Conservation (phyloP, 2,797 vertebrate species). For the Pipistrellus nathusii region DNA sequence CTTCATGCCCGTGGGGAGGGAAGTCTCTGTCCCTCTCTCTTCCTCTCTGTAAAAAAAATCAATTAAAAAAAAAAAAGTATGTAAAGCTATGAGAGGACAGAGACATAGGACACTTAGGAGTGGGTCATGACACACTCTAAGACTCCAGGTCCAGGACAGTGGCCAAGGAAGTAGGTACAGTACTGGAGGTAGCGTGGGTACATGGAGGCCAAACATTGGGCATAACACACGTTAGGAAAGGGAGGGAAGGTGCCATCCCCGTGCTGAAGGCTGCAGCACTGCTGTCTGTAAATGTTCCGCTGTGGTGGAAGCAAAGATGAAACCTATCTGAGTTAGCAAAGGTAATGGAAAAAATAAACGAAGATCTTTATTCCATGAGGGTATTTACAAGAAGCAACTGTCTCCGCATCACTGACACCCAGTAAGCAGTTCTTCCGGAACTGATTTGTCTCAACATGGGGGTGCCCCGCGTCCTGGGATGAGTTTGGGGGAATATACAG, state of each 20-base stretch:
- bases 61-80: neutral
- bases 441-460: neutral
- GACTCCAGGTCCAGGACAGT: neutral
- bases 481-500: neutral
- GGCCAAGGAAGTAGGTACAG: neutral
- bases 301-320: slow-evolving; percentile 28
- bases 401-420: neutral
- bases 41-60: no score
- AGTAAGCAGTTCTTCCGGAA: neutral
- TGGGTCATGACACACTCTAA: neutral
- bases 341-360: slow-evolving; percentile 75
- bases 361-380: slow-evolving; percentile 72
- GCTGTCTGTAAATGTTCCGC: neutral
- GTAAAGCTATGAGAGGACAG: neutral
- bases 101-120: neutral
- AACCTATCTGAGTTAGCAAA: slow-evolving; percentile 75
- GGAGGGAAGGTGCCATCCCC: neutral
- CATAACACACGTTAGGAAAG: neutral
- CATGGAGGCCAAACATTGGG: neutral
- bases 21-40: no score
- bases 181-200: no score
- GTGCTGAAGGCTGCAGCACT: neutral
- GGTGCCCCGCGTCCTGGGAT: neutral
- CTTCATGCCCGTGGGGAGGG: no score
- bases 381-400: slow-evolving; percentile 71